phyloP scores from a whole-genome alignment of 2,113 vertebrate genomes.

The Pipa parva region DNA sequence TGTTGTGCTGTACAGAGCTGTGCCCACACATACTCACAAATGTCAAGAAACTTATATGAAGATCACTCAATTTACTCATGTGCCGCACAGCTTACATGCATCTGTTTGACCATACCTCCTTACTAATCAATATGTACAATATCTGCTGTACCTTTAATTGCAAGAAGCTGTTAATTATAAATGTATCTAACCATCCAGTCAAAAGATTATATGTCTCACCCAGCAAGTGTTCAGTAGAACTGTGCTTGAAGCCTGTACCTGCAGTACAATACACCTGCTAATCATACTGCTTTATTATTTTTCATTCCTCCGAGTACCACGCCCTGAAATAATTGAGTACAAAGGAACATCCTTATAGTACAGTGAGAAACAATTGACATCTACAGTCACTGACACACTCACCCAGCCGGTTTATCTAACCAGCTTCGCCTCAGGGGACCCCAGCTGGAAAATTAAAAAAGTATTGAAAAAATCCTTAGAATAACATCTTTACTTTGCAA shows the following conservation, averaged over 20 bases:
- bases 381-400: constrained; percentile 7
- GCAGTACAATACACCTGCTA: constrained; percentile 8
- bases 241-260: background rate
- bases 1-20: too few relatives aligned
- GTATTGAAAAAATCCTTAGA: too few relatives aligned
- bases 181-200: background rate
- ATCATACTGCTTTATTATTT: background rate
- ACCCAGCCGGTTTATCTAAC: constrained; percentile 4
- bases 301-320: constrained; percentile 15
- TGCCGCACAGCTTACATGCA: too few relatives aligned
- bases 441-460: background rate
- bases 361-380: constrained; percentile 20
- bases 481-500: too few relatives aligned
- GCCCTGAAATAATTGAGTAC: constrained; percentile 19
- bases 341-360: constrained; percentile 31
- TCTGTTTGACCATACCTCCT: too few relatives aligned
- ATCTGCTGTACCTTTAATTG: background rate
- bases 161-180: background rate
- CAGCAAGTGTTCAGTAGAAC: background rate
- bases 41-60: too few relatives aligned
- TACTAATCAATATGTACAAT: too few relatives aligned
- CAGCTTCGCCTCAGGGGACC: background rate
- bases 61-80: too few relatives aligned
- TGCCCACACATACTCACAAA: too few relatives aligned
- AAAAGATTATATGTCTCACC: background rate